phyloP scores from a whole-genome alignment of 2,113 vertebrate genomes.

The Siniperca chuatsi region DNA sequence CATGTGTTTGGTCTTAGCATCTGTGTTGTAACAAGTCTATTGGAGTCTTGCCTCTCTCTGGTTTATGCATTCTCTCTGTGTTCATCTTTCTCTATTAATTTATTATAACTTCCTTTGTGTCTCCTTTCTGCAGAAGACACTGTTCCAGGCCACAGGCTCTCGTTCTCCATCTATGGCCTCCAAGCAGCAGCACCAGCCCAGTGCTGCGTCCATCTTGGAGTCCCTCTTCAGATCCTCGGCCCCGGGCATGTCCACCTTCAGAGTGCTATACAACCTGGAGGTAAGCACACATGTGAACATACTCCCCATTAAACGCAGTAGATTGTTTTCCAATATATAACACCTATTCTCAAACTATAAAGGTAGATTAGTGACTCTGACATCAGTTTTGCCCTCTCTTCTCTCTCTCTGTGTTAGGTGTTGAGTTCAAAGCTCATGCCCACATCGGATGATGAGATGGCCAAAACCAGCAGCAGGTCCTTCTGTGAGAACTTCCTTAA shows the following conservation, averaged over 20 bases:
- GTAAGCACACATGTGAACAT: slow-evolving; percentile 73
- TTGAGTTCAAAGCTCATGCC: slow-evolving; percentile 99
- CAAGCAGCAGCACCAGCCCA: slow-evolving; percentile 97
- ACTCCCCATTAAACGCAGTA: background rate
- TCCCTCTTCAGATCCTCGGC: slow-evolving; percentile 96
- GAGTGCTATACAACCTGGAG: slow-evolving; percentile 98
- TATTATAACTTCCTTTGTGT: background rate
- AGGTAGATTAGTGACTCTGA: background rate
- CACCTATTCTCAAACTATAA: background rate
- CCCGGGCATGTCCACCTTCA: slow-evolving; percentile 98
- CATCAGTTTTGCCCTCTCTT: background rate
- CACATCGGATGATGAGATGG: slow-evolving; percentile 99
- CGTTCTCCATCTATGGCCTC: slow-evolving; percentile 96
- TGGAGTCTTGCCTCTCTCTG: background rate
- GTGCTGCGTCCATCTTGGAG: slow-evolving; percentile 95
- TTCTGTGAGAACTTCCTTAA: slow-evolving; percentile 99
- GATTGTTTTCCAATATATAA: background rate
- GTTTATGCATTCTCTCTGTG: background rate
- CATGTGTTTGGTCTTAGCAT: background rate
- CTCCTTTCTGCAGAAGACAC: slow-evolving; percentile 88
- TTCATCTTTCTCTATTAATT: slow-evolving; percentile 6
- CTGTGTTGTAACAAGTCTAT: background rate
- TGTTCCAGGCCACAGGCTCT: slow-evolving; percentile 91
- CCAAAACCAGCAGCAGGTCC: slow-evolving; percentile 97
- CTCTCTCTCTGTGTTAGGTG: slow-evolving; percentile 84